These are phyloP conservation scores for Pyrrhosoma nymphula DNA, from an alignment of 2,888 invertebrate species.

Conservation along the genomic window DNA sequence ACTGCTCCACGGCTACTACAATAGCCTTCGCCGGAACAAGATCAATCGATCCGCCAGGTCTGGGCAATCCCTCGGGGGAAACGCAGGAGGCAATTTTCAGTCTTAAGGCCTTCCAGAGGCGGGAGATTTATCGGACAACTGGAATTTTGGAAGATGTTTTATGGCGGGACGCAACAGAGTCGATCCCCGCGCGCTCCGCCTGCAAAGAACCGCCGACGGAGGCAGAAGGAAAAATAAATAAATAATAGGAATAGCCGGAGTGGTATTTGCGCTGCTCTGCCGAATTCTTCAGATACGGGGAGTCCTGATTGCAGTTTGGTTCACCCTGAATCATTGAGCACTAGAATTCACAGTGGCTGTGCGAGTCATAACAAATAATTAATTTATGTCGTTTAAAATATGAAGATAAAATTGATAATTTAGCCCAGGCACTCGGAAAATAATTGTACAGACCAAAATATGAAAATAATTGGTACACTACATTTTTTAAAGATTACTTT, in stretches of 20 bases:
- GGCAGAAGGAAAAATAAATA: neutral
- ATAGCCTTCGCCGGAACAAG: neutral
- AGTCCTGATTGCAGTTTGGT: too few species aligned
- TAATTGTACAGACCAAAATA: too few species aligned
- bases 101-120: neutral
- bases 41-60: neutral
- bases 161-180: neutral
- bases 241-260: neutral
- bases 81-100: neutral
- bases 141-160: conserved; percentile 21
- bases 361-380: too few species aligned
- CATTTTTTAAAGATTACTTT: too few species aligned
- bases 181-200: neutral
- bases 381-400: too few species aligned
- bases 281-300: too few species aligned
- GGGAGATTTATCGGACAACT: neutral
- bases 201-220: neutral
- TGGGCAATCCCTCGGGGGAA: neutral
- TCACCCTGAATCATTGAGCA: too few species aligned
- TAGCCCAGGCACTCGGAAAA: too few species aligned
- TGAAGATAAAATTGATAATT: too few species aligned
- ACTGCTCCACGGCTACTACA: neutral
- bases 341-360: too few species aligned
- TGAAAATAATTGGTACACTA: too few species aligned
- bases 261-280: too few species aligned